Conservation (phyloP, 2,113 vertebrate genomes). For the Ictalurus punctatus region DNA sequence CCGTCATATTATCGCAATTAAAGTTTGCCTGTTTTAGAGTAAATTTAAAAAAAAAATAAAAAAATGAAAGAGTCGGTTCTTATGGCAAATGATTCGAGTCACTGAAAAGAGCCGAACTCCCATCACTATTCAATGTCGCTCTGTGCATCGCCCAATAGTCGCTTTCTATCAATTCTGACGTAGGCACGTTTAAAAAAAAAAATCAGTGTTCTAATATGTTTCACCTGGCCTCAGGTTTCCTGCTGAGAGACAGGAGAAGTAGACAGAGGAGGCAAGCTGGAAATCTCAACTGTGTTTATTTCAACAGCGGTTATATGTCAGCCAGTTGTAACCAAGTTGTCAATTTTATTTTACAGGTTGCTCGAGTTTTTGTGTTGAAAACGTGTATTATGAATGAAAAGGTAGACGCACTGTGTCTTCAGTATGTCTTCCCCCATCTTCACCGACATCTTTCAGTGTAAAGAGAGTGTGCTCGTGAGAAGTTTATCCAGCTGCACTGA, state of each 20-base stretch:
- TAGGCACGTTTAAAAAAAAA: conserved; percentile 36
- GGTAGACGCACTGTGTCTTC: background rate
- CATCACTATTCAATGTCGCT: background rate
- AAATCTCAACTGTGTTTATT: background rate
- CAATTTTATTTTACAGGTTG: background rate
- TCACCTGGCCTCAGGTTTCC: conserved; percentile 39
- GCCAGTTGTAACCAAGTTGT: background rate
- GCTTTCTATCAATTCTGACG: conserved; percentile 36
- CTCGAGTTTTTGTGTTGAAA: background rate
- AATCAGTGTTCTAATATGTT: conserved; percentile 10
- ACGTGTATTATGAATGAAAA: conserved; percentile 6
- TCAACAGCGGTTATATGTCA: background rate
- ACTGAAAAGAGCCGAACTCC: background rate
- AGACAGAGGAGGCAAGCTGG: conserved; percentile 19
- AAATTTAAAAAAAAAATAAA: no score
- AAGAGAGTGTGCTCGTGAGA: conserved; percentile 33
- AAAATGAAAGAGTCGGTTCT: background rate
- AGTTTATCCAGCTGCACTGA: conserved; percentile 44
- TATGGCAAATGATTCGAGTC: background rate
- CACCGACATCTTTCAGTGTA: conserved; percentile 45
- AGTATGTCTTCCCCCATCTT: conserved; percentile 57
- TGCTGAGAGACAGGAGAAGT: background rate
- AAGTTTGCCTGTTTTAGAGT: background rate
- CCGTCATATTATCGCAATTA: background rate
- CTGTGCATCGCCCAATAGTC: conserved; percentile 9